Conservation (phyloP, 2,888 invertebrate species). For the Cephus runcator region DNA sequence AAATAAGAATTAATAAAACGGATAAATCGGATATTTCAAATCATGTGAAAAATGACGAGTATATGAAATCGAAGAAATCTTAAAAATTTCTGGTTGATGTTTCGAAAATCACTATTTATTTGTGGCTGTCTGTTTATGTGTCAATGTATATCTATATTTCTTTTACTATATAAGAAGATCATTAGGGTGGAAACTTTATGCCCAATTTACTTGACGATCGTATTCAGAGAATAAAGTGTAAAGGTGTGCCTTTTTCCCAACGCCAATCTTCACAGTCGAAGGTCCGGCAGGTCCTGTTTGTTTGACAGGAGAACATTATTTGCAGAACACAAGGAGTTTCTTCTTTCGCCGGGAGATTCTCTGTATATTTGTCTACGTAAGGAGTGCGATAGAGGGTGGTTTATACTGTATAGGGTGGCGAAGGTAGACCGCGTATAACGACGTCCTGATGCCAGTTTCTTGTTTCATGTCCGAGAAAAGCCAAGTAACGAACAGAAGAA, state of each 20-base stretch:
- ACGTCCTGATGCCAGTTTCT: constrained; percentile 58
- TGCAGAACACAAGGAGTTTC: constrained; percentile 50
- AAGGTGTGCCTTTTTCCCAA: not conserved
- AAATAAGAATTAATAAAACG: too few relatives aligned
- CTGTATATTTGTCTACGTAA: not conserved
- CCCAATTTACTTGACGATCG: not conserved
- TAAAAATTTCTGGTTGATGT: not conserved
- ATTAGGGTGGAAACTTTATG: not conserved
- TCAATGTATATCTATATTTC: not conserved
- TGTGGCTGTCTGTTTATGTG: not conserved
- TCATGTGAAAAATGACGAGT: too few relatives aligned
- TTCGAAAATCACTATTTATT: not conserved
- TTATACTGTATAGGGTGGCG: constrained; percentile 22
- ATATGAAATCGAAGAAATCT: too few relatives aligned
- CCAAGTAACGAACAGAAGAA: constrained; percentile 34
- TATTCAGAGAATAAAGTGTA: not conserved
- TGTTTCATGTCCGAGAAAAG: constrained; percentile 53
- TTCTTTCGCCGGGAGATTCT: constrained; percentile 3
- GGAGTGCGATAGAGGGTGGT: not conserved
- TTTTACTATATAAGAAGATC: not conserved
- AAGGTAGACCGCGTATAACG: constrained; percentile 53
- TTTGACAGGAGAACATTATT: constrained; percentile 55
- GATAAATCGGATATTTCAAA: too few relatives aligned
- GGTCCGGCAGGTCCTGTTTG: constrained; percentile 46
- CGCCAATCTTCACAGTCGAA: not conserved